Conservation (phyloP, 2,797 vertebrate species). For the Pangasius krempfi region DNA sequence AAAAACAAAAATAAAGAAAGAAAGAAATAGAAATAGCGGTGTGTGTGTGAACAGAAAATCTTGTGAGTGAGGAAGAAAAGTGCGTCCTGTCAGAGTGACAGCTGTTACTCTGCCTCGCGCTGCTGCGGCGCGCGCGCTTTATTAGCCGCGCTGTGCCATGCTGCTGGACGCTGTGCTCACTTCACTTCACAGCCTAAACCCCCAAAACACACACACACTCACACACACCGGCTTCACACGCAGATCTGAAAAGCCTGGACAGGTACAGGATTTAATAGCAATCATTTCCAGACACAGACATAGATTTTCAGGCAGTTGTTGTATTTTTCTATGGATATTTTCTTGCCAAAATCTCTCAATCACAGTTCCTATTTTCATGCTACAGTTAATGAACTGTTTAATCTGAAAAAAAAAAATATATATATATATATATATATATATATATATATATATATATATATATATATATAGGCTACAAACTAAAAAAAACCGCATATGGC, state of each 20-base stretch:
- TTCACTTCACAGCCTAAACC: not conserved
- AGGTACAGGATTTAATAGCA: not conserved
- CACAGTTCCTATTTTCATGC: not conserved
- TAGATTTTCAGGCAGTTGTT: not conserved
- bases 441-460: too few relatives aligned
- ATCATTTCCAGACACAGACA: not conserved
- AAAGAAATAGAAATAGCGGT: not conserved
- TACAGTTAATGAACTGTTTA: not conserved
- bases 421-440: too few relatives aligned
- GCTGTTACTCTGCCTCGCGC: constrained; percentile 24
- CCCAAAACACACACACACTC: constrained; percentile 1
- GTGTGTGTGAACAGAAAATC: not conserved
- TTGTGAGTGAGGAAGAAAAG: not conserved
- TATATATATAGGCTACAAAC: too few relatives aligned
- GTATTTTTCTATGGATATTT: not conserved
- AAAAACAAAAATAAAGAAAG: not conserved
- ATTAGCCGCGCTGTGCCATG: not conserved
- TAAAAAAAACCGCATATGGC: too few relatives aligned
- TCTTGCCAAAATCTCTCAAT: not conserved
- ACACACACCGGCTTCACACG: not conserved
- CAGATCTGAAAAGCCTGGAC: not conserved
- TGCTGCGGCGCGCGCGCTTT: constrained; percentile 15
- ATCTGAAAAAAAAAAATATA: too few relatives aligned
- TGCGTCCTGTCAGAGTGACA: not conserved
- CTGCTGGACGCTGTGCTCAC: not conserved